These are phyloP conservation scores for Saccostrea echinata DNA, from an alignment of 1,140 invertebrate genomes.

Conservation along the genomic window DNA sequence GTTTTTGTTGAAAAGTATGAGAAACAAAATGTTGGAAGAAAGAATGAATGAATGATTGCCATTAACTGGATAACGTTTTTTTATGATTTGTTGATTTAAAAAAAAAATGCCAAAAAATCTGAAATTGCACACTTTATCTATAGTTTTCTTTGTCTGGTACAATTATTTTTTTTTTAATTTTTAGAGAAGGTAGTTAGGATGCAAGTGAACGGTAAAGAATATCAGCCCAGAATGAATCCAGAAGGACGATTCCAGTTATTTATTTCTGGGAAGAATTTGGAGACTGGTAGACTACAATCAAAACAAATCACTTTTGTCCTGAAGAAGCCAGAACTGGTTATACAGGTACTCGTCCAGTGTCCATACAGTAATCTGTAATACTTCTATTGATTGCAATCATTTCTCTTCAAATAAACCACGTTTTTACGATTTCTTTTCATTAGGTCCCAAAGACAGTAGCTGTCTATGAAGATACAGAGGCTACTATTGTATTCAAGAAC, in stretches of 20 bases:
- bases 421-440: neutral
- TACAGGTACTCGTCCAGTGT: neutral
- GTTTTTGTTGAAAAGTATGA: too few species aligned
- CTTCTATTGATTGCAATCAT: too few species aligned
- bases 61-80: neutral
- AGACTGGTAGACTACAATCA: constrained; percentile 31
- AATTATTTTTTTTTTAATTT: neutral
- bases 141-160: too few species aligned
- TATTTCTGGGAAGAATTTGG: constrained; percentile 40
- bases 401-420: too few species aligned
- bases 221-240: constrained; percentile 33
- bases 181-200: neutral
- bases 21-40: too few species aligned
- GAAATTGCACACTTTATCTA: too few species aligned
- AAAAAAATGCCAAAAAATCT: neutral
- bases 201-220: neutral
- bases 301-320: constrained; percentile 4
- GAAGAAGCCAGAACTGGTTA: constrained; percentile 43
- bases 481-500: constrained; percentile 31
- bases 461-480: constrained; percentile 36
- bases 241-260: constrained; percentile 42
- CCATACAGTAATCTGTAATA: too few species aligned
- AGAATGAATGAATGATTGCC: too few species aligned
- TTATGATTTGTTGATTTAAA: neutral
- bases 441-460: constrained; percentile 29